Evolutionary conservation across 2,888 invertebrate genomes (phyloP).

Genomic region (Nematopogon swammerdamellus): DNA sequence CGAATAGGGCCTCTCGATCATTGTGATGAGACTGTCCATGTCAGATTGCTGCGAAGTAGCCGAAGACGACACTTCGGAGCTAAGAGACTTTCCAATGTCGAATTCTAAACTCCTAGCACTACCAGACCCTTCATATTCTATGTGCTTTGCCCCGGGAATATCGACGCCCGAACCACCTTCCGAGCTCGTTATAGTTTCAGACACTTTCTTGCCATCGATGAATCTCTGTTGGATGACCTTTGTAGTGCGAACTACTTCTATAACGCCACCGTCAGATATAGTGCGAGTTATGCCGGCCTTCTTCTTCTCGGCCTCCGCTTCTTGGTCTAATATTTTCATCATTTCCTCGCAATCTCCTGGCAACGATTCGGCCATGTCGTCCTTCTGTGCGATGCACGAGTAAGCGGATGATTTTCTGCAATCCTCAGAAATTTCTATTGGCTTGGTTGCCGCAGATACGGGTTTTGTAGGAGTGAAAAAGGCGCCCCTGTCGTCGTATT

Average conservation of each 20-base stretch:
- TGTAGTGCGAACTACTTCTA: constrained; percentile 43
- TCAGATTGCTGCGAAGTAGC: constrained; percentile 50
- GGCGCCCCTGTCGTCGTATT: constrained; percentile 45
- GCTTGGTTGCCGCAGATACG: constrained; percentile 18
- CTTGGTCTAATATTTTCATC: constrained; percentile 58
- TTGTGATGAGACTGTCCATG: constrained; percentile 48
- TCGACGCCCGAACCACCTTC: constrained; percentile 45
- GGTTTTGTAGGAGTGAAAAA: constrained; percentile 41
- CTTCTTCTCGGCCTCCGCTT: constrained; percentile 32
- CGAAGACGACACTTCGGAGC: constrained; percentile 51
- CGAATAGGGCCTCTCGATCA: constrained; percentile 31
- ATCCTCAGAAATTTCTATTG: constrained; percentile 32
- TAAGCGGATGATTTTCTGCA: constrained; percentile 41
- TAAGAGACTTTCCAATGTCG: constrained; percentile 39
- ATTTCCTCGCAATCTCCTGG: constrained; percentile 59
- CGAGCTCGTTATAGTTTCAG: constrained; percentile 37
- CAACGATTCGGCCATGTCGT: constrained; percentile 48
- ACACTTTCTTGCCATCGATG: constrained; percentile 47
- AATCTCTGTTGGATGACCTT: constrained; percentile 45
- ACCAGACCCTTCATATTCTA: constrained; percentile 16
- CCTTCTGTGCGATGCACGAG: constrained; percentile 45
- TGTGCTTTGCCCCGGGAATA: constrained; percentile 32
- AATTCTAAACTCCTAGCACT: constrained; percentile 12
- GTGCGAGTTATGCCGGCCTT: constrained; percentile 22
- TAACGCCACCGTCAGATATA: constrained; percentile 30